phyloP scores from a whole-genome alignment of 2,888 invertebrate species.

The Drosophila neonasuta region DNA sequence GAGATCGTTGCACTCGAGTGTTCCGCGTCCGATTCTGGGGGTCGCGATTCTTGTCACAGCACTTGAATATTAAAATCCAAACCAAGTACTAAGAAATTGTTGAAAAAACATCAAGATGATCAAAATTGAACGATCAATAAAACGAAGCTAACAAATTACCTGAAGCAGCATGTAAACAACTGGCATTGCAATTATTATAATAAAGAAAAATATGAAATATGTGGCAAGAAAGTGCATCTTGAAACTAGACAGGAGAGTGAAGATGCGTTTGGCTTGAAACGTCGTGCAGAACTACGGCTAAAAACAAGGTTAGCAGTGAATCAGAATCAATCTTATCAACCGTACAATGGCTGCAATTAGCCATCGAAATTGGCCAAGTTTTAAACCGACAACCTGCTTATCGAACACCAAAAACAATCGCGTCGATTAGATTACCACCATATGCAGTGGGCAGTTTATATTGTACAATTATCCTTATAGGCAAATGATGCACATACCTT shows the following conservation, averaged over 20 bases:
- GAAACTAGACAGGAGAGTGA: background rate
- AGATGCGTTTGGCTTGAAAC: constrained; percentile 29
- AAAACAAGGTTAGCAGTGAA: constrained; percentile 1
- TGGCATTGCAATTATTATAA: constrained; percentile 62
- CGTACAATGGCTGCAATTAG: background rate
- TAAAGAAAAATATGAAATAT: constrained; percentile 51
- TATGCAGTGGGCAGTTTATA: background rate
- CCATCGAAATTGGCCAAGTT: constrained; percentile 14
- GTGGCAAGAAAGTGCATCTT: constrained; percentile 52
- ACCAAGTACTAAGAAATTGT: constrained; percentile 52
- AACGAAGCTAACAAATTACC: constrained; percentile 42
- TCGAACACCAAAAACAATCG: constrained; percentile 11
- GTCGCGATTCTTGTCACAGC: constrained; percentile 33
- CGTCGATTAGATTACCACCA: background rate
- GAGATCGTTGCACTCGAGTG: constrained; percentile 18
- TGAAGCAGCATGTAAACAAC: constrained; percentile 58
- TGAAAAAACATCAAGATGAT: background rate
- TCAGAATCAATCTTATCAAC: constrained; percentile 23
- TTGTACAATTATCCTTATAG: constrained; percentile 20
- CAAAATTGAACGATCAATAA: too few relatives aligned
- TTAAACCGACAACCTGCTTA: constrained; percentile 14
- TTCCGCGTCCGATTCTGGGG: constrained; percentile 8
- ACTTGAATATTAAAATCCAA: constrained; percentile 53
- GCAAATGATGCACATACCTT: constrained; percentile 37
- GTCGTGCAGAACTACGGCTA: constrained; percentile 22